These are phyloP conservation scores for Drosophila limbata DNA, from an alignment of 2,888 invertebrate genomes.

Conservation along the genomic window DNA sequence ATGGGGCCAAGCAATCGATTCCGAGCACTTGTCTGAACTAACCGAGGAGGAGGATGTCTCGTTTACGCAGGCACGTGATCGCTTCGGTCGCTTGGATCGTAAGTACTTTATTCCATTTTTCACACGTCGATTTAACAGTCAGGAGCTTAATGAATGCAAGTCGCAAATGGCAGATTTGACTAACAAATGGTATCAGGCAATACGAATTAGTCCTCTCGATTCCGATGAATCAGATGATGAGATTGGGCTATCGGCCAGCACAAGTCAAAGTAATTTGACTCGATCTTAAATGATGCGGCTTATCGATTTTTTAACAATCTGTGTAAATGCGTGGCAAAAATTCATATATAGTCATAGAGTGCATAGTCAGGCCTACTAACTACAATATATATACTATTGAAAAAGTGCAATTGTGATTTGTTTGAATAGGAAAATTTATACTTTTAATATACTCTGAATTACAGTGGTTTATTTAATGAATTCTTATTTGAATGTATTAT, in stretches of 20 bases:
- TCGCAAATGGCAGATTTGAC: constrained; percentile 98
- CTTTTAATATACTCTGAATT: neutral
- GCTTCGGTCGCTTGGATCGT: constrained; percentile 96
- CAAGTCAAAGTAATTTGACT: constrained; percentile 74
- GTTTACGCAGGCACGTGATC: constrained; percentile 92
- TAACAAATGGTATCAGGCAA: constrained; percentile 98
- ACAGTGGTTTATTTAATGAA: neutral
- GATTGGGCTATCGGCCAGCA: constrained; percentile 81
- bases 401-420: constrained; percentile 14
- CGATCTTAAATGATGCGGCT: constrained; percentile 53
- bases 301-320: constrained; percentile 6
- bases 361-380: neutral
- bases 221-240: constrained; percentile 91
- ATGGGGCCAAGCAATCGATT: constrained; percentile 98
- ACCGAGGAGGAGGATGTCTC: constrained; percentile 96
- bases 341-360: neutral
- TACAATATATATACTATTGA: neutral
- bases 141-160: constrained; percentile 98
- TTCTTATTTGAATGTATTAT: neutral
- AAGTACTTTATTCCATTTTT: constrained; percentile 98
- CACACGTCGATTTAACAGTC: constrained; percentile 97
- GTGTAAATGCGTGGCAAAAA: constrained; percentile 29
- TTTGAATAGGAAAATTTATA: neutral
- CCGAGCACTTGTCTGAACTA: constrained; percentile 95
- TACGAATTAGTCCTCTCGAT: constrained; percentile 94